Evolutionary conservation across 2,888 invertebrate genomes (phyloP).

Genomic region (Hyppa rectilinea): DNA sequence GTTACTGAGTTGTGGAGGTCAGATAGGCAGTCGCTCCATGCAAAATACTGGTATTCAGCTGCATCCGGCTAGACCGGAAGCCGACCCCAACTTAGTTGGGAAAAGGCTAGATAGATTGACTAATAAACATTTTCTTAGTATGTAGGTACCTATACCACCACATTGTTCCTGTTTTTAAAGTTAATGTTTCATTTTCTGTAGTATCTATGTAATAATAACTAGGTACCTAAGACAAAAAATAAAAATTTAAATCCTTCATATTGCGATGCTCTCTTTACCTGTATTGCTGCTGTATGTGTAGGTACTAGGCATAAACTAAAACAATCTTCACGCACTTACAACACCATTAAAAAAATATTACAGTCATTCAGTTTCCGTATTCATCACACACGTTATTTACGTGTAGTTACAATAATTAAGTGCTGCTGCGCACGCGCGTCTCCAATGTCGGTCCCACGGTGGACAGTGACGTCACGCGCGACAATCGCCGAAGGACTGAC

Average conservation of each 20-base stretch:
- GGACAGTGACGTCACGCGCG: constrained; percentile 76
- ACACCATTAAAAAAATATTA: constrained; percentile 42
- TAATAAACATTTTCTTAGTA: too few relatives aligned
- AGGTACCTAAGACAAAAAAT: too few relatives aligned
- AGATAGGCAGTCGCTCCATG: too few relatives aligned
- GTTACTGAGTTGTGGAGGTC: too few relatives aligned
- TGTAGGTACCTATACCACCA: too few relatives aligned
- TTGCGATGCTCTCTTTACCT: neutral
- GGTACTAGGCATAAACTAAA: constrained; percentile 10
- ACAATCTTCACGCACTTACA: constrained; percentile 14
- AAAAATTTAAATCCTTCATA: neutral
- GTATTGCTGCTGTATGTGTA: constrained; percentile 15
- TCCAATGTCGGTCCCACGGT: constrained; percentile 87
- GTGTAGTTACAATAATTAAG: constrained; percentile 62
- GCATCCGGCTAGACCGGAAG: too few relatives aligned
- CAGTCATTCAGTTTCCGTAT: constrained; percentile 54
- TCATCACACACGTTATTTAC: constrained; percentile 49
- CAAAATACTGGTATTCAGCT: too few relatives aligned
- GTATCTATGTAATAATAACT: too few relatives aligned
- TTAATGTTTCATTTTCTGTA: too few relatives aligned
- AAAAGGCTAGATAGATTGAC: too few relatives aligned
- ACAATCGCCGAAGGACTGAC: constrained; percentile 74
- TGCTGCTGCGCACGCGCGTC: constrained; percentile 60
- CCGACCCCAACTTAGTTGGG: too few relatives aligned
- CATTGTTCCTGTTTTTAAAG: too few relatives aligned